Percentiles rank a stretch among this genome's conserved stretches.
Conservation (phyloP, 2,113 vertebrate genomes). For the Arenaria interpres region DNA sequence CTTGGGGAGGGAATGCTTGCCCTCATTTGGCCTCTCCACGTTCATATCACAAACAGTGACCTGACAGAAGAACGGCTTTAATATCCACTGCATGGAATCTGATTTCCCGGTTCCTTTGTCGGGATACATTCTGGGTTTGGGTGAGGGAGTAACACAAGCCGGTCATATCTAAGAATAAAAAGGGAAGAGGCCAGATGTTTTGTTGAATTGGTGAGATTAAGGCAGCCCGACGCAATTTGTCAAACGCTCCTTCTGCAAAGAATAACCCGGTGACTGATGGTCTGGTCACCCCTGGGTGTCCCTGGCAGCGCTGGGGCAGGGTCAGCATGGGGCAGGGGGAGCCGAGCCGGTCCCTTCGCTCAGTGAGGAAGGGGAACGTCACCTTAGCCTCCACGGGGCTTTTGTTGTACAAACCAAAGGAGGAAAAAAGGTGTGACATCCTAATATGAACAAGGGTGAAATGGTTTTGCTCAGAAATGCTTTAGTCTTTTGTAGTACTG, state of each 20-base stretch:
- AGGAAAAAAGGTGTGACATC: background rate
- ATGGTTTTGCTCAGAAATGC: background rate
- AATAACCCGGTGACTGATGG: accelerated
- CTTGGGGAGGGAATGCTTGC: background rate
- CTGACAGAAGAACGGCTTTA: background rate
- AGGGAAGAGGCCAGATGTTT: background rate
- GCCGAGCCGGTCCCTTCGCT: background rate
- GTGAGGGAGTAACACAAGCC: background rate
- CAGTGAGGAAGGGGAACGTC: accelerated
- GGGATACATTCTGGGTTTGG: accelerated
- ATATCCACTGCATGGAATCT: accelerated
- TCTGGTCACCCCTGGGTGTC: background rate
- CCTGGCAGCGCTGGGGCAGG: background rate
- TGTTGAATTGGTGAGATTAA: background rate
- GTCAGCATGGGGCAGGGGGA: background rate
- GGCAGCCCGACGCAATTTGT: background rate
- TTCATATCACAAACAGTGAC: background rate
- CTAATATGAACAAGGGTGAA: background rate
- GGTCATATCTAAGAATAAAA: background rate
- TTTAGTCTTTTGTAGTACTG: accelerated
- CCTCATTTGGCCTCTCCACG: accelerated
- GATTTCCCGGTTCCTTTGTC: background rate
- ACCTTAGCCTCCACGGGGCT: background rate
- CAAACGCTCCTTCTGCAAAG: background rate
- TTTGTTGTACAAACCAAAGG: background rate